These are phyloP conservation scores for Protophormia terraenovae DNA, from an alignment of 2,888 invertebrate species.

Conservation along the genomic window DNA sequence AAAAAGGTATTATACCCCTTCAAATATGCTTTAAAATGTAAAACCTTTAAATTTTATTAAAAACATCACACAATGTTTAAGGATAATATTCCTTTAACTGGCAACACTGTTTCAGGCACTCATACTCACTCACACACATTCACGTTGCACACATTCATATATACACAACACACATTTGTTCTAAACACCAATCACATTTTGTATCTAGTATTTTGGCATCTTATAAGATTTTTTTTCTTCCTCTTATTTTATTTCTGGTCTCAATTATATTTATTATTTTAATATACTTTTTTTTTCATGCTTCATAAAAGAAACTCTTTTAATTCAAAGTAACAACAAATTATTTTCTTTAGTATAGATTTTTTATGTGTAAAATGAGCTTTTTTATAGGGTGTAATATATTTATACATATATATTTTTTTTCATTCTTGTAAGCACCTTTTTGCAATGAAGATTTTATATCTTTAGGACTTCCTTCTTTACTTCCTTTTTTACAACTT, in stretches of 20 bases:
- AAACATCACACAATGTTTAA: too few relatives aligned
- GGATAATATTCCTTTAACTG: not conserved
- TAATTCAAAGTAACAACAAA: not conserved
- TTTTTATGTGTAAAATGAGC: constrained; percentile 18
- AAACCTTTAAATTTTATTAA: too few relatives aligned
- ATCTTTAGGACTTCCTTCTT: constrained; percentile 15
- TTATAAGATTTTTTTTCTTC: constrained; percentile 49
- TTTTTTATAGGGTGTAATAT: constrained; percentile 34
- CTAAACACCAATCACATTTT: constrained; percentile 56
- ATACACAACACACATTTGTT: constrained; percentile 42
- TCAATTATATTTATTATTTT: constrained; percentile 50
- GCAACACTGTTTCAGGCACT: constrained; percentile 39
- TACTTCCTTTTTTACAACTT: not conserved
- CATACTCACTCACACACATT: constrained; percentile 13
- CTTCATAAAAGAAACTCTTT: not conserved
- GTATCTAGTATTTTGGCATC: constrained; percentile 68
- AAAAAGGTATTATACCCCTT: too few relatives aligned
- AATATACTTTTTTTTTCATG: constrained; percentile 28
- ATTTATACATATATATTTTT: constrained; percentile 17
- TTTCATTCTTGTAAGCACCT: constrained; percentile 44
- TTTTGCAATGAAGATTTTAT: constrained; percentile 41
- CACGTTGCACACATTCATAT: not conserved
- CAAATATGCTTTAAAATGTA: too few relatives aligned
- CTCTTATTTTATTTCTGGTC: constrained; percentile 24
- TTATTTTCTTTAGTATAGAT: not conserved